Evolutionary conservation across 2,888 invertebrate species (phyloP).

Genomic region (Bruchidius siliquastri): DNA sequence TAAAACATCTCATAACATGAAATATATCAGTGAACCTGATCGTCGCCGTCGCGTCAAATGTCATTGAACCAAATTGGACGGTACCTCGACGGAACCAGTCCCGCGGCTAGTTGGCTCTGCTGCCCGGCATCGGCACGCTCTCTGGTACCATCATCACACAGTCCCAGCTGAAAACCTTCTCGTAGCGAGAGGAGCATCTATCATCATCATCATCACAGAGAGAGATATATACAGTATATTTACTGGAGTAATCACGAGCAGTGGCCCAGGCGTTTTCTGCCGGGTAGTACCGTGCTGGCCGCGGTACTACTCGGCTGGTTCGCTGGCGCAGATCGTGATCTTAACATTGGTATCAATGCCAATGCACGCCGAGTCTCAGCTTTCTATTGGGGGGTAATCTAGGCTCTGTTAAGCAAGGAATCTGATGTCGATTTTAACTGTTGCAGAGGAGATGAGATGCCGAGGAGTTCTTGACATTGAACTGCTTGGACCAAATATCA

Average conservation of each 20-base stretch:
- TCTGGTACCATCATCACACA: slow-evolving; percentile 22
- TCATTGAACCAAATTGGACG: slow-evolving; percentile 42
- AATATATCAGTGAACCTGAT: neutral
- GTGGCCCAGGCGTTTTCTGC: slow-evolving; percentile 7
- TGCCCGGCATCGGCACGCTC: no score
- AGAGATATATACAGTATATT: slow-evolving; percentile 26
- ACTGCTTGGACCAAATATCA: no score
- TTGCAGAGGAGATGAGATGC: neutral
- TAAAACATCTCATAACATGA: no score
- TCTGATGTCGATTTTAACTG: neutral
- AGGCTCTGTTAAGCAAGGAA: neutral
- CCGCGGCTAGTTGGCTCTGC: slow-evolving; percentile 1
- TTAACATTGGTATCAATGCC: slow-evolving; percentile 28
- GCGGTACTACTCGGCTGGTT: slow-evolving; percentile 8
- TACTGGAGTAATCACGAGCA: slow-evolving; percentile 37
- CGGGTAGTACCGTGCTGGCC: neutral
- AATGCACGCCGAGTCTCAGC: slow-evolving; percentile 4
- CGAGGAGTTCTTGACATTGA: no score
- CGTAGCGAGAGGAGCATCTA: slow-evolving; percentile 27
- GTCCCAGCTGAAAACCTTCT: slow-evolving; percentile 24
- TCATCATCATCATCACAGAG: slow-evolving; percentile 33
- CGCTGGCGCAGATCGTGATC: slow-evolving; percentile 28
- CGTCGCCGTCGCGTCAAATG: slow-evolving; percentile 21
- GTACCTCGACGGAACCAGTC: slow-evolving; percentile 29
- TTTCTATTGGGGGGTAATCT: neutral